A percentile compares a stretch with the other conserved stretches of the same genome.
Evolutionary conservation across 2,113 vertebrate species (phyloP).

Genomic region (Clinocottus analis): DNA sequence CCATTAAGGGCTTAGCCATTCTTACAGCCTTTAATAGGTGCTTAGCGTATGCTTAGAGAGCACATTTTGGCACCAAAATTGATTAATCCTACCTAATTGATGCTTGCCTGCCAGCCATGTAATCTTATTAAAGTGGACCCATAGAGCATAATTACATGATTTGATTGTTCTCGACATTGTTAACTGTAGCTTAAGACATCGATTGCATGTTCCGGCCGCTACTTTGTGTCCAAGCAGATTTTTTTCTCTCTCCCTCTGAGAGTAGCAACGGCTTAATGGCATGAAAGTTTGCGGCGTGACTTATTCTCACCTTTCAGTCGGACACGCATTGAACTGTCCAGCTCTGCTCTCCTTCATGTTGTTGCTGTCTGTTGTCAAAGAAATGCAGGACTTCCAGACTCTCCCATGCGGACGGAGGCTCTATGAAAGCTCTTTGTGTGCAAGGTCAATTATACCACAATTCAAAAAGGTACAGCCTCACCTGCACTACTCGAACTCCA

Average conservation of each 20-base stretch:
- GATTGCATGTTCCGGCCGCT: background rate
- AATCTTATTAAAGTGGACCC: conserved; percentile 43
- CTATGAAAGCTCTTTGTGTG: no score
- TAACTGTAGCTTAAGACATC: background rate
- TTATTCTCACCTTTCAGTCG: conserved; percentile 20
- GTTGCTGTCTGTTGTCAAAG: background rate
- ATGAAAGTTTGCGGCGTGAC: background rate
- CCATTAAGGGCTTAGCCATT: conserved; percentile 28
- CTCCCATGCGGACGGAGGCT: background rate
- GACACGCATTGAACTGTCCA: no score
- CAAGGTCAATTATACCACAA: background rate
- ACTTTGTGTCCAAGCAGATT: background rate
- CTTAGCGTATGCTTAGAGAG: conserved; percentile 43
- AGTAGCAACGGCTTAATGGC: background rate
- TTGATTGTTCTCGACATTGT: background rate
- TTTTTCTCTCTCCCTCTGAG: background rate
- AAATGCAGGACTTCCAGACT: background rate
- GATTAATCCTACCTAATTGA: conserved; percentile 56
- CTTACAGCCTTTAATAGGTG: conserved; percentile 22
- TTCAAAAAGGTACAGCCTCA: background rate
- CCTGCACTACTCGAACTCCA: no score
- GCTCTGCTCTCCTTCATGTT: no score
- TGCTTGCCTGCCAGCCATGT: conserved; percentile 45
- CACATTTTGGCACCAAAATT: conserved; percentile 39
- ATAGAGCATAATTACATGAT: conserved; percentile 19